A percentile compares a stretch with the other conserved stretches of the same genome.
Conservation (phyloP, 2,797 vertebrate genomes). For the Bradypodion pumilum region DNA sequence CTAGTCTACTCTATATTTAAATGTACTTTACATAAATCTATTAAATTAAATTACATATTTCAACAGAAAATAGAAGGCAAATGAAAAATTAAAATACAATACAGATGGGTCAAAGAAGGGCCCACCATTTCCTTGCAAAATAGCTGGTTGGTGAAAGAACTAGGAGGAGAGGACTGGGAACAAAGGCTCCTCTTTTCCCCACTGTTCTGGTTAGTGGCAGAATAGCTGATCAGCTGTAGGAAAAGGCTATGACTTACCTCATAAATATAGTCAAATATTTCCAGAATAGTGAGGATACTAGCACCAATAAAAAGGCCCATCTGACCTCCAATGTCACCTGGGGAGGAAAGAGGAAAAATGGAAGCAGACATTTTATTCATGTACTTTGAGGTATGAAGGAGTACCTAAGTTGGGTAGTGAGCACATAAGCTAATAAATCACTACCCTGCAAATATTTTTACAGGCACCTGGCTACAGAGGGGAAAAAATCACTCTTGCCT, state of each 20-base stretch:
- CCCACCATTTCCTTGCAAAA: background rate
- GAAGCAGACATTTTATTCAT: constrained; percentile 1
- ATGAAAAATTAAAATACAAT: background rate
- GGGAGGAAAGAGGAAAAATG: constrained; percentile 41
- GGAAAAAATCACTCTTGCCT: no score
- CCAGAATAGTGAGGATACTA: constrained; percentile 97
- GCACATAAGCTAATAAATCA: background rate
- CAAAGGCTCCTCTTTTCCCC: background rate
- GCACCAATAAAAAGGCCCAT: constrained; percentile 97
- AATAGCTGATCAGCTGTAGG: background rate
- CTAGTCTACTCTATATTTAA: no score
- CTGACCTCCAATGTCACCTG: constrained; percentile 96
- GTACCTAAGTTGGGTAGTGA: background rate
- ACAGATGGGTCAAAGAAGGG: background rate
- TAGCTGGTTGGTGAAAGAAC: background rate
- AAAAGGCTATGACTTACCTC: constrained; percentile 79
- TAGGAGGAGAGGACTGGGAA: background rate
- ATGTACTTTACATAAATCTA: no score
- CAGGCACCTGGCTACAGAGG: background rate
- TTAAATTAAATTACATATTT: no score
- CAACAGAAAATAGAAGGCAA: background rate
- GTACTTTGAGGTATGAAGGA: background rate
- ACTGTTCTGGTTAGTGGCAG: background rate
- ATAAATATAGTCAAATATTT: constrained; percentile 96
- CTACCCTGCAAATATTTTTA: background rate